phyloP scores from a whole-genome alignment of 2,797 vertebrate species.

The Loriculus beryllinus region DNA sequence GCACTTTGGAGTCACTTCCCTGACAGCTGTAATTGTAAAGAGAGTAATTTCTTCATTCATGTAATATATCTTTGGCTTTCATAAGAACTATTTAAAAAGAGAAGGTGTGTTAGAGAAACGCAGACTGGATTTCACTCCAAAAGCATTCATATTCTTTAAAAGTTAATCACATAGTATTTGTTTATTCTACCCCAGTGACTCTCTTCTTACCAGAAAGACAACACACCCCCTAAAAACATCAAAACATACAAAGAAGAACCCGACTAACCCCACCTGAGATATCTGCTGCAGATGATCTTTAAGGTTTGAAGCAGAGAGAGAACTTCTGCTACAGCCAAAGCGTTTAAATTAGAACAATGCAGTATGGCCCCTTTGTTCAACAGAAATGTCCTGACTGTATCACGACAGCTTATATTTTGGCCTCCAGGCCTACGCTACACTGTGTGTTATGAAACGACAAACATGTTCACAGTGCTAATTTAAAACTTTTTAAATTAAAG shows the following conservation, averaged over 20 bases:
- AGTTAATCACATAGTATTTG: background rate
- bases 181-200: background rate
- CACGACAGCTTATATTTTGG: background rate
- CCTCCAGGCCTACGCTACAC: background rate
- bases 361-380: background rate
- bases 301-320: background rate
- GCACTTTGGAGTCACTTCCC: background rate
- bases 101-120: background rate
- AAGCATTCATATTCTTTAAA: background rate
- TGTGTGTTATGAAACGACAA: background rate
- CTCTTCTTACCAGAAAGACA: background rate
- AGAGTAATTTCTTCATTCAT: background rate
- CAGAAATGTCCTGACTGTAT: fast-evolving
- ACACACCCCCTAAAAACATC: fast-evolving
- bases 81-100: background rate
- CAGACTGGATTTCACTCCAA: background rate
- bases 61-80: background rate
- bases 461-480: background rate
- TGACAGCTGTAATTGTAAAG: background rate
- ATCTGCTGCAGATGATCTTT: background rate
- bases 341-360: background rate
- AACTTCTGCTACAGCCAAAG: background rate
- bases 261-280: fast-evolving
- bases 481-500: background rate
- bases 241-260: background rate